These are phyloP conservation scores for Phaedon cochleariae DNA, from an alignment of 2,888 invertebrate species.

Conservation along the genomic window DNA sequence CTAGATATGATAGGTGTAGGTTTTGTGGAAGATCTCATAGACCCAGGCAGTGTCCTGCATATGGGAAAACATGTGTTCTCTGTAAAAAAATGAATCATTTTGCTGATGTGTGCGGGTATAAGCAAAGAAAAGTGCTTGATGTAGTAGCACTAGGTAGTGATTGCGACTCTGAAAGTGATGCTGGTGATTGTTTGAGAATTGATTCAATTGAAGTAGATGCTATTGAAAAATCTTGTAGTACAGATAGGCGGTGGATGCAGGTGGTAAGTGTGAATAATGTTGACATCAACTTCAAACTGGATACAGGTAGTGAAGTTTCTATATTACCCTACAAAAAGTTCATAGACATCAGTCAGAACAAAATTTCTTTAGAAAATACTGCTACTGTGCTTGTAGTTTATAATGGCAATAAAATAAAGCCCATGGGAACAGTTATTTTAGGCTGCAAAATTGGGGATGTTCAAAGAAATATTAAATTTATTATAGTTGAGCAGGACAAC, in stretches of 20 bases:
- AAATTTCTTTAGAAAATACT: not conserved
- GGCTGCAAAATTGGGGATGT: not conserved
- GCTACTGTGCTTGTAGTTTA: not conserved
- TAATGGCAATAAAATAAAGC: not conserved
- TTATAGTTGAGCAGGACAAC: not conserved
- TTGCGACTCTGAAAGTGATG: not conserved
- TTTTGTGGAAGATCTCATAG: not conserved
- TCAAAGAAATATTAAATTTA: not conserved
- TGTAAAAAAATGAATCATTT: not conserved
- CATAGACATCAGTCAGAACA: not conserved
- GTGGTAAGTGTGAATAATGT: too few relatives aligned
- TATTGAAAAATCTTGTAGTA: too few relatives aligned
- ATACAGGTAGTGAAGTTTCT: too few relatives aligned
- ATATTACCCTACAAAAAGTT: not conserved
- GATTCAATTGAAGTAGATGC: not conserved
- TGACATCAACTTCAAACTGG: not conserved
- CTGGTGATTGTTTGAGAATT: conserved; percentile 1
- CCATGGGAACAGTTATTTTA: conserved; percentile 3
- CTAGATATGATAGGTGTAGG: not conserved
- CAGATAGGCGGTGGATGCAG: too few relatives aligned
- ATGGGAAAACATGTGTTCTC: not conserved
- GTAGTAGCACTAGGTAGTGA: not conserved
- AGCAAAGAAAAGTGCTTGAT: too few relatives aligned
- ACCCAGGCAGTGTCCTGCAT: too few relatives aligned
- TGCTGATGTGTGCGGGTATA: too few relatives aligned